phyloP scores from a whole-genome alignment of 1,140 invertebrate species.

The Habropoda laboriosa region DNA sequence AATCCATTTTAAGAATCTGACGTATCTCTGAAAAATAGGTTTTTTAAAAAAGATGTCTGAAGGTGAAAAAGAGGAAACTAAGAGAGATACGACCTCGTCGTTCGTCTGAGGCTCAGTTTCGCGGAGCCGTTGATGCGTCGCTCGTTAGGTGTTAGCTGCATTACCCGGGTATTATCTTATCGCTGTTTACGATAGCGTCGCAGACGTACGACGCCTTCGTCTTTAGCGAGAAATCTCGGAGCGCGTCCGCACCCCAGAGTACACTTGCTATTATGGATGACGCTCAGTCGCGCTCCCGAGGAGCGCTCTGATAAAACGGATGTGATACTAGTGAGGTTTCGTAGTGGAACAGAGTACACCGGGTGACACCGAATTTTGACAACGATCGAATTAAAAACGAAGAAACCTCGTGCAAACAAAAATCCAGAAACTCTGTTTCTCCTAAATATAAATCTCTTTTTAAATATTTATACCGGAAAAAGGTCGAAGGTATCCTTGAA shows the following conservation, averaged over 20 bases:
- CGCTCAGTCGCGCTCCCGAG: not conserved
- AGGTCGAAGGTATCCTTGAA: no score
- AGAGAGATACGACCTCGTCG: not conserved
- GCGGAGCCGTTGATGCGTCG: conserved; percentile 38
- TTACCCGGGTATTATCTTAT: conserved; percentile 63
- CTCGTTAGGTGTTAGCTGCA: conserved; percentile 53
- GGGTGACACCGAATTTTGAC: no score
- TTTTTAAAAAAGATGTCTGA: not conserved
- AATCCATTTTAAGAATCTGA: no score
- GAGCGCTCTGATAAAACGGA: not conserved
- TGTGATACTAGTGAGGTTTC: not conserved
- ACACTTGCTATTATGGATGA: not conserved
- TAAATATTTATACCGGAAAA: no score
- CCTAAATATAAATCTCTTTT: no score
- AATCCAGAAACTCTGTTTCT: no score
- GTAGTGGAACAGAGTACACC: no score
- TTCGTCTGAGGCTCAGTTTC: not conserved
- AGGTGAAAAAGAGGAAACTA: no score
- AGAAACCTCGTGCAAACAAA: no score
- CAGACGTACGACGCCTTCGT: conserved; percentile 12
- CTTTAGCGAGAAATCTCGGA: conserved; percentile 13
- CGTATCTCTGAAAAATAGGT: no score
- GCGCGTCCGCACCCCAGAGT: not conserved
- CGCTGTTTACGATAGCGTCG: conserved; percentile 35
- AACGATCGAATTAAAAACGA: no score